phyloP scores from a whole-genome alignment of 2,888 invertebrate genomes.

The Carabus problematicus region DNA sequence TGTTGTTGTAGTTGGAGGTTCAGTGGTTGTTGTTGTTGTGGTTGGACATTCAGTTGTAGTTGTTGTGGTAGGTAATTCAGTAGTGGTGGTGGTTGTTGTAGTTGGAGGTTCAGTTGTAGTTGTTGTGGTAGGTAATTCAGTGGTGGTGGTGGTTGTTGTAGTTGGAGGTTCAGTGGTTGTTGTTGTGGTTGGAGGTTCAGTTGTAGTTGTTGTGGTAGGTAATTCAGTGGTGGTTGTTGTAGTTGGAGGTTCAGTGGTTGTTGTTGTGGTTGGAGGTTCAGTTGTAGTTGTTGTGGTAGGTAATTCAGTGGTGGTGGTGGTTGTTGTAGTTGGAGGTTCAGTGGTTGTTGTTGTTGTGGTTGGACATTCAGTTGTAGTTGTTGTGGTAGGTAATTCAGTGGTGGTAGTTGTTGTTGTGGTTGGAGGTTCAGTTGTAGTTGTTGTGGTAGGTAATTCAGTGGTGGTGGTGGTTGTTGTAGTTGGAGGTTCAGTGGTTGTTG shows the following conservation, averaged over 20 bases:
- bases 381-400: constrained; percentile 3
- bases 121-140: constrained; percentile 2
- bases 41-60: background rate
- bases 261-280: background rate
- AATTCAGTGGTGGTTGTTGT: background rate
- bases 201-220: constrained; percentile 8
- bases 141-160: constrained; percentile 7
- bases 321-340: no score
- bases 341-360: background rate
- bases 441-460: constrained; percentile 8
- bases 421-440: background rate
- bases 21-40: constrained; percentile 9
- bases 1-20: background rate
- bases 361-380: constrained; percentile 5
- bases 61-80: no score
- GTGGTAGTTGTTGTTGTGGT: constrained; percentile 16
- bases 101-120: background rate
- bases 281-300: constrained; percentile 4
- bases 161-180: constrained; percentile 7
- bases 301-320: constrained; percentile 8
- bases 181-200: background rate
- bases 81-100: background rate
- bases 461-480: constrained; percentile 10
- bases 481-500: constrained; percentile 4
- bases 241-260: background rate